Evolutionary conservation across 2,113 vertebrate genomes (phyloP).

Genomic region (Nothoprocta perdicaria): DNA sequence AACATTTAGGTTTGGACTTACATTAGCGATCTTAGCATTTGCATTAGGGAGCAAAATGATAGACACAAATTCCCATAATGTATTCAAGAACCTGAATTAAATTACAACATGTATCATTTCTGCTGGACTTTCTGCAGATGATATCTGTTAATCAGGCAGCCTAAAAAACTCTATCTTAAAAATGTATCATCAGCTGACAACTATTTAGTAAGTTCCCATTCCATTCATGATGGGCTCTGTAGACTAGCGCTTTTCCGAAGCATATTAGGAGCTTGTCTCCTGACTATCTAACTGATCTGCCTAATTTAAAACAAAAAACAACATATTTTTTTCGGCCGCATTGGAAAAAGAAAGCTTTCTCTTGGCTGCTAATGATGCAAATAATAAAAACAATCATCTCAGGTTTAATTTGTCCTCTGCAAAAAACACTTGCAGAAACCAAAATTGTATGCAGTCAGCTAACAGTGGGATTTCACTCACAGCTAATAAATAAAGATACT

Average conservation of each 20-base stretch:
- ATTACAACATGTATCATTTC: background rate
- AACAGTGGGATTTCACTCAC: background rate
- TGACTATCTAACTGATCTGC: background rate
- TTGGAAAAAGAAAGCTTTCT: background rate
- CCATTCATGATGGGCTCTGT: background rate
- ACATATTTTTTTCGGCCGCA: background rate
- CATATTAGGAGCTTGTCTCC: background rate
- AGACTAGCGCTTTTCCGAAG: constrained; percentile 24
- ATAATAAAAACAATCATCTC: constrained; percentile 3
- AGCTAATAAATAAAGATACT: constrained; percentile 26
- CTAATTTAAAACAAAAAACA: background rate
- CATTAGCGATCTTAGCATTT: background rate
- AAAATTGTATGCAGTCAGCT: background rate
- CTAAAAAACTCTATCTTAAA: constrained; percentile 10
- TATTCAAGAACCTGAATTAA: background rate
- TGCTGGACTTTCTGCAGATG: background rate
- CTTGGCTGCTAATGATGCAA: constrained; percentile 7
- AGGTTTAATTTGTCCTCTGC: background rate
- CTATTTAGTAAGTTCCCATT: constrained; percentile 34
- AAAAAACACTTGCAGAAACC: background rate
- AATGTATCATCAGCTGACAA: background rate
- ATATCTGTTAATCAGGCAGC: background rate
- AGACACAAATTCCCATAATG: background rate
- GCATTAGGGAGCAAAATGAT: background rate
- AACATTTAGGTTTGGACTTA: background rate